Evolutionary conservation across 2,888 invertebrate species (phyloP), one percentile per base, ranked within the genome.

Genomic region (Isoperla grammatica): DNA sequence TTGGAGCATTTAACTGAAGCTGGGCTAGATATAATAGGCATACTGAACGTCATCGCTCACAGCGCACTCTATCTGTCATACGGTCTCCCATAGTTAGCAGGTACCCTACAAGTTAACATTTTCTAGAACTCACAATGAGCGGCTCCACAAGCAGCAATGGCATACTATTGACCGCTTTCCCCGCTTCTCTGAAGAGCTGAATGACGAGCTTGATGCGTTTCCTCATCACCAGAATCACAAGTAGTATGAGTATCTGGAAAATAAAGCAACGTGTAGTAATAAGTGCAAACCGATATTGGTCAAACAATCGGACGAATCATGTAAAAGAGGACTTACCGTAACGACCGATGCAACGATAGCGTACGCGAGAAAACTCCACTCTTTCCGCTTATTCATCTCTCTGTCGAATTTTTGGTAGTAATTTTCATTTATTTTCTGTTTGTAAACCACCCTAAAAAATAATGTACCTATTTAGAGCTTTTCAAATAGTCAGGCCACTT

Each of bases 121-220:
- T n/a, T n/a, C n/a, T n/a, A n/a, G n/a, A 43, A 67, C 74, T 75
- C 74, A 85, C 85, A 73, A 80, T 71, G 62, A 85, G 65, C 2
- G 85, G 86, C 70, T 84, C 79, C 12, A 84, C 68, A 5, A 85
- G 71, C 12, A 86, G 67, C 1, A 78, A 67, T 0, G 85, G 85
- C 81, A 86, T 84, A 11, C 78, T 73, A 23, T 76, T 72, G 22
- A 85, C 72, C 0, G 84, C 84, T 72, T 83, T 85, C 55, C 84
- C 85, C 20, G 85, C 81, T 73, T 86, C 86, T 65, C 77, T 77
- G 68, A 86, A 85, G 22, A 86, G 72, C 64, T 81, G 79, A 20
- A 83, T 78, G 0, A 85, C 84, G 57, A 86, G 72, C 61, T 77
- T 73, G 56, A 86, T 82, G 59, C 84, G 75, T 67, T 82, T 84